phyloP scores from a whole-genome alignment of 2,113 vertebrate genomes.

The Austrofundulus limnaeus region DNA sequence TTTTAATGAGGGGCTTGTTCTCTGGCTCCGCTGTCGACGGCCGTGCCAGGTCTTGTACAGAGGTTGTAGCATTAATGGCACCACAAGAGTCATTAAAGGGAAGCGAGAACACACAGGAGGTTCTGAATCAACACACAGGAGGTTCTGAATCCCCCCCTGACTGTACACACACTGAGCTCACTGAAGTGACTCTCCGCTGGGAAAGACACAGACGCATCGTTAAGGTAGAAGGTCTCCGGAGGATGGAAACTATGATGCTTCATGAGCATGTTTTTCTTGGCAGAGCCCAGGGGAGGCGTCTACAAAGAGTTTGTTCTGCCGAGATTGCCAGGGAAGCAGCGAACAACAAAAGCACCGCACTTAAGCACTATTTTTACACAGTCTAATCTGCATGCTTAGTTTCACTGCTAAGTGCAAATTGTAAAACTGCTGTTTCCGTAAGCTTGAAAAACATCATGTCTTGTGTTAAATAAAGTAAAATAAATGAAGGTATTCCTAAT shows the following conservation, averaged over 20 bases:
- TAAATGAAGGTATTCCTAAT: too few relatives aligned
- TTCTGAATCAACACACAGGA: constrained; percentile 47
- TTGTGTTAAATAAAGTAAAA: too few relatives aligned
- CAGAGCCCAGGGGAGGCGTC: constrained; percentile 35
- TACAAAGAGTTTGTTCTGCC: constrained; percentile 38
- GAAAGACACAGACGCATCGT: constrained; percentile 41
- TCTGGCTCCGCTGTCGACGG: constrained; percentile 47
- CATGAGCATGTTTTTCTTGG: constrained; percentile 65
- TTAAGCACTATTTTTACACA: constrained; percentile 34
- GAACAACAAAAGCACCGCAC: constrained; percentile 37
- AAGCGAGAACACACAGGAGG: constrained; percentile 47
- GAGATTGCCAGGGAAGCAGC: constrained; percentile 33
- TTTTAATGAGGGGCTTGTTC: constrained; percentile 73
- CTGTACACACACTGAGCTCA: constrained; percentile 48
- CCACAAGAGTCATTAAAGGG: constrained; percentile 60
- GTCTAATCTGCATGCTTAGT: constrained; percentile 27
- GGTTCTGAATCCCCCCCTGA: constrained; percentile 41
- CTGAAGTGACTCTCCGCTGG: constrained; percentile 40
- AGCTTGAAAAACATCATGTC: background rate
- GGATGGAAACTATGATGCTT: constrained; percentile 44
- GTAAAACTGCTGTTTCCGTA: background rate
- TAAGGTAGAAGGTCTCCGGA: constrained; percentile 55
- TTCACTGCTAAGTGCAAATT: constrained; percentile 4
- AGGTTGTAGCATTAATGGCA: constrained; percentile 56
- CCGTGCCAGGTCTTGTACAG: constrained; percentile 46